A percentile compares a stretch with the other conserved stretches of the same genome.
These are phyloP conservation scores for Ornithoptera priamus DNA, from an alignment of 2,888 invertebrate species.

Conservation along the genomic window DNA sequence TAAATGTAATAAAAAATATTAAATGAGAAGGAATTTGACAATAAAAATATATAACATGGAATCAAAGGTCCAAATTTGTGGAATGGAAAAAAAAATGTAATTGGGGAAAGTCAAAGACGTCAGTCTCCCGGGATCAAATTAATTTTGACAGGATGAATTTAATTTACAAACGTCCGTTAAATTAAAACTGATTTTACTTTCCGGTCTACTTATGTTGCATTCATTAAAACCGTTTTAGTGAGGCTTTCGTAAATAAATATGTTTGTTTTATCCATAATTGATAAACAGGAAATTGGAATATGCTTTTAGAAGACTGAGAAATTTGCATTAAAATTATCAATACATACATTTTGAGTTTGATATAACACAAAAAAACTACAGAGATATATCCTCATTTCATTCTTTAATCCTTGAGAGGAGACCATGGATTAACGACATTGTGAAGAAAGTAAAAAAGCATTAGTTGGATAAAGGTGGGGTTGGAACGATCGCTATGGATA, in stretches of 20 bases:
- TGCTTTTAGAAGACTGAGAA: too few species aligned
- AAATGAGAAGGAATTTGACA: too few species aligned
- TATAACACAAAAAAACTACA: too few species aligned
- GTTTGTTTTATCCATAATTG: not conserved
- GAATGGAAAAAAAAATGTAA: not conserved
- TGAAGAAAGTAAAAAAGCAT: too few species aligned
- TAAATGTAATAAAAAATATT: too few species aligned
- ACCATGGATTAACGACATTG: too few species aligned
- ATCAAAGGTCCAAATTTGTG: not conserved
- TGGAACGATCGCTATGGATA: too few species aligned
- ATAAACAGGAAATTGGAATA: not conserved
- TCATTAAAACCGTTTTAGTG: not conserved
- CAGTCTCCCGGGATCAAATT: constrained; percentile 1
- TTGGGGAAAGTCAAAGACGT: not conserved
- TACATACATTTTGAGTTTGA: too few species aligned
- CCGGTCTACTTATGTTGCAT: not conserved
- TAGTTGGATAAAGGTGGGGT: too few species aligned
- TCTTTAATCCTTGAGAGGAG: too few species aligned
- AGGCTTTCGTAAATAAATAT: not conserved
- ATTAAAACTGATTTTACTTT: constrained; percentile 1
- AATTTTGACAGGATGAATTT: constrained; percentile 2
- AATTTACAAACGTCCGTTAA: not conserved
- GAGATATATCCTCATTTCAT: too few species aligned
- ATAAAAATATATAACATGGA: not conserved
- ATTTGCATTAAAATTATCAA: too few species aligned